Base-by-base conservation (phyloP, 2,888 invertebrate species). In the Dasypogon diadema region DNA sequence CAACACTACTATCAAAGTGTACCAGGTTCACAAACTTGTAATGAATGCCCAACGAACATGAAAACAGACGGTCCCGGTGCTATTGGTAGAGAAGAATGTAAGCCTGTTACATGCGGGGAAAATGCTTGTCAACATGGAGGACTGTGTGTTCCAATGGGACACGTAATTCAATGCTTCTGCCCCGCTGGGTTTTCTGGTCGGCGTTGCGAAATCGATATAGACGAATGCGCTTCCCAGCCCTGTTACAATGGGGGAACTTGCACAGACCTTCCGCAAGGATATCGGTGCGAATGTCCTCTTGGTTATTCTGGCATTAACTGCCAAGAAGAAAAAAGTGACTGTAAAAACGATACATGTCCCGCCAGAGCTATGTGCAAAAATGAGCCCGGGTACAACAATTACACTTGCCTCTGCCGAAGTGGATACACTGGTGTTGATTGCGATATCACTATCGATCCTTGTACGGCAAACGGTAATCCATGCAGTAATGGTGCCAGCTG, bases 341-440 rank as follows among this genome's bases (percentile, higher is more conserved):
- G 97, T 83, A 88, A 89, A 80, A 93, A 93, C 82, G 93, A 95
- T 78, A 95, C 98, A 0, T 99, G 99, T 81, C 96, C 96, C 0
- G 97, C 97, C 83, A 89, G 97, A 82, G 98, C 98, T 2, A 97
- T 97, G 95, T 99, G 99, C 85, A 97, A 98, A 87, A 96, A 98
- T 85, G 95, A 93, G 85, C 97, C 93, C 18, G 96, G 94, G 76
- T 91, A 90, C 80, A 94, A 93, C 81, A 97, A 97, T 82, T 93
- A 91, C 82, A 96, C 96, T 1, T 99, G 99, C 83, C 88, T 98
- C 8, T 99, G 99, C 83, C 89, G 97, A 83, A 92, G 95, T 78
- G 98, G 98, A 70, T 99, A 97, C 83, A 96, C 97, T 16, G 99
- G 98, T 46, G 89, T 92, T 75, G 94, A 95, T 82, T 97, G 97